A percentile compares a stretch with the other conserved stretches of the same genome.
Conservation (phyloP, 1,140 invertebrate genomes). For the Manduca sexta region DNA sequence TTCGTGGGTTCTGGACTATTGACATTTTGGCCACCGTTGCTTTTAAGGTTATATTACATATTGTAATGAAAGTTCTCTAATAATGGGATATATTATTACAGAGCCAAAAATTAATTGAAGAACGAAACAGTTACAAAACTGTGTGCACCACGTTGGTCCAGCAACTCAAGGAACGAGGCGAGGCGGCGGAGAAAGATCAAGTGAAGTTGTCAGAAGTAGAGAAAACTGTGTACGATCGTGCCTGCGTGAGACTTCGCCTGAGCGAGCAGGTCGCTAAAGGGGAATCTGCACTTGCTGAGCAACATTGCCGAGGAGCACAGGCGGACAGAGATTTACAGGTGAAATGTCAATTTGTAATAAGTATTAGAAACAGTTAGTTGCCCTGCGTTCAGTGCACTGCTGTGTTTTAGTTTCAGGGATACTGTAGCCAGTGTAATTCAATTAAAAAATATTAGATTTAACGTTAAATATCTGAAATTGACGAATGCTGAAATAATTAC, state of each 20-base stretch:
- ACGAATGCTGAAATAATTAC: no score
- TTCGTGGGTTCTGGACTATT: no score
- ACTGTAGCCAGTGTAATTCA: no score
- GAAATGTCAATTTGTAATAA: background rate
- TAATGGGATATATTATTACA: constrained; percentile 16
- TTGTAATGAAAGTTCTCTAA: background rate
- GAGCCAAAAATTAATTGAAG: constrained; percentile 44
- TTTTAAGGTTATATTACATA: no score
- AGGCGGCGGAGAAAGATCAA: constrained; percentile 31
- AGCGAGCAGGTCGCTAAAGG: constrained; percentile 32
- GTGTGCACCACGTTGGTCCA: constrained; percentile 24
- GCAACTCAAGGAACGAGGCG: constrained; percentile 26
- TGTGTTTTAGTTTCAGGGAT: no score
- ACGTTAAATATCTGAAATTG: no score
- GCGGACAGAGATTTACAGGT: constrained; percentile 49
- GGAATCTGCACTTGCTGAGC: constrained; percentile 30
- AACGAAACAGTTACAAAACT: constrained; percentile 40
- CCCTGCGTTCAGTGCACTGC: background rate
- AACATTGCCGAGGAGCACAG: constrained; percentile 36
- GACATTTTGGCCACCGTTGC: no score
- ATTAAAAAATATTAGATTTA: no score
- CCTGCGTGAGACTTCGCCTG: constrained; percentile 24
- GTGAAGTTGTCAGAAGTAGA: constrained; percentile 26
- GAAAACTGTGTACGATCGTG: constrained; percentile 32
- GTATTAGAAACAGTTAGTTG: no score